phyloP scores from a whole-genome alignment of 1,140 invertebrate species.

The Neoseiulus cucumeris region DNA sequence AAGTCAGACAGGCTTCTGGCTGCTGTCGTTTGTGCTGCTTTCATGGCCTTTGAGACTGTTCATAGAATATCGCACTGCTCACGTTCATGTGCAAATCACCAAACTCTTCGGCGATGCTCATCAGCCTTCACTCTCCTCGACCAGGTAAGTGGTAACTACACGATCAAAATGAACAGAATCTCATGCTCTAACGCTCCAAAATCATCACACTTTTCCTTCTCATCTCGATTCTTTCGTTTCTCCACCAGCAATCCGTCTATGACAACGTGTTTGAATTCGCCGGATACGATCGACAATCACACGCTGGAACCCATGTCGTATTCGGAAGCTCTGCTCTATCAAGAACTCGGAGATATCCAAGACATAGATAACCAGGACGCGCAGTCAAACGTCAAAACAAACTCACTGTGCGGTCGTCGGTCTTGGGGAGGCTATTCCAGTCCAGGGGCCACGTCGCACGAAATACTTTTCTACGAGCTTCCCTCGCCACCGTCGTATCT shows the following conservation, averaged over 20 bases:
- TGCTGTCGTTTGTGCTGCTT: conserved; percentile 47
- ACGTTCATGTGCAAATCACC: conserved; percentile 47
- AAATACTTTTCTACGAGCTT: neutral
- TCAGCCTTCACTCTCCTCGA: conserved; percentile 12
- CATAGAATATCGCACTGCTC: conserved; percentile 62
- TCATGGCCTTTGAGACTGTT: conserved; percentile 64
- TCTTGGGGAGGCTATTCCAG: conserved; percentile 7
- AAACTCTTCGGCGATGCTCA: conserved; percentile 36
- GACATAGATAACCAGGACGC: neutral
- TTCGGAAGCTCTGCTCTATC: conserved; percentile 5
- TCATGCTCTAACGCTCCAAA: no score
- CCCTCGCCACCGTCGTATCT: conserved; percentile 4
- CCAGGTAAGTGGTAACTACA: neutral
- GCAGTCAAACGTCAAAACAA: conserved; percentile 1
- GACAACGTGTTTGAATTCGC: conserved; percentile 5
- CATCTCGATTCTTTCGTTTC: no score
- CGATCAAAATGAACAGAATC: no score
- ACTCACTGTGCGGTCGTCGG: neutral
- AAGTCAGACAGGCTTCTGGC: conserved; percentile 47
- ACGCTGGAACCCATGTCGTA: conserved; percentile 5
- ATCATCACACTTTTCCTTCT: no score
- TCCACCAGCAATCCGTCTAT: neutral
- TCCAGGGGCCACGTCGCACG: neutral
- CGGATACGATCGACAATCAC: conserved; percentile 8
- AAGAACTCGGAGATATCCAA: neutral